phyloP scores from a whole-genome alignment of 2,113 vertebrate genomes.

The Trematomus loennbergii region DNA sequence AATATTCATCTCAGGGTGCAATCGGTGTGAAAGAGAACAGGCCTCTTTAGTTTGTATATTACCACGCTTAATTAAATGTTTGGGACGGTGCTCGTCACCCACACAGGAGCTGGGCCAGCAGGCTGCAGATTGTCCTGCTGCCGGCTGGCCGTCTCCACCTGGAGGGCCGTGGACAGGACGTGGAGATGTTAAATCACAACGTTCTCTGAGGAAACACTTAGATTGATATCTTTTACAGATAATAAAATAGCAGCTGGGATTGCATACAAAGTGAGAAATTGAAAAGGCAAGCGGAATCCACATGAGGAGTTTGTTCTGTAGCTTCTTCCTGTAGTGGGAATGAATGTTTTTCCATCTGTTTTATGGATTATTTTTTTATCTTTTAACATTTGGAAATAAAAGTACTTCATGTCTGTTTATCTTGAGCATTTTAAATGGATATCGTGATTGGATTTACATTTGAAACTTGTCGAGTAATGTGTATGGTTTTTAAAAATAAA shows the following conservation, averaged over 20 bases:
- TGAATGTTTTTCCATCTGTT: slow-evolving; percentile 89
- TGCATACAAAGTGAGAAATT: slow-evolving; percentile 66
- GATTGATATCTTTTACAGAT: slow-evolving; percentile 79
- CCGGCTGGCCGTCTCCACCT: slow-evolving; percentile 49
- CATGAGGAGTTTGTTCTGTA: slow-evolving; percentile 82
- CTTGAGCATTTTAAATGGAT: slow-evolving; percentile 89
- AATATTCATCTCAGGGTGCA: slow-evolving; percentile 87
- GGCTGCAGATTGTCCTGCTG: slow-evolving; percentile 74
- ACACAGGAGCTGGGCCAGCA: slow-evolving; percentile 55
- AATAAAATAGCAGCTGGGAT: slow-evolving; percentile 80
- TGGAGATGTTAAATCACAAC: slow-evolving; percentile 59
- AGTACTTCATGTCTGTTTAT: slow-evolving; percentile 89
- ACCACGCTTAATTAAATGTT: slow-evolving; percentile 66
- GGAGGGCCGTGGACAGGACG: slow-evolving; percentile 29
- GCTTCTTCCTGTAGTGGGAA: slow-evolving; percentile 88
- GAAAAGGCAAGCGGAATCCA: slow-evolving; percentile 73
- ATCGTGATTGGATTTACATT: slow-evolving; percentile 90
- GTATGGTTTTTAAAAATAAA: slow-evolving; percentile 92
- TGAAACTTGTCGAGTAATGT: slow-evolving; percentile 89
- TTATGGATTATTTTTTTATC: slow-evolving; percentile 86
- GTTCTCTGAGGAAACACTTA: slow-evolving; percentile 64
- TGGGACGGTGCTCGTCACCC: slow-evolving; percentile 63
- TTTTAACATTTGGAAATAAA: slow-evolving; percentile 89
- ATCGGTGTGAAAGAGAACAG: slow-evolving; percentile 80
- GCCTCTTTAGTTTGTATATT: slow-evolving; percentile 72